Conservation (phyloP, 2,797 vertebrate species). For the Ciconia nigra region DNA sequence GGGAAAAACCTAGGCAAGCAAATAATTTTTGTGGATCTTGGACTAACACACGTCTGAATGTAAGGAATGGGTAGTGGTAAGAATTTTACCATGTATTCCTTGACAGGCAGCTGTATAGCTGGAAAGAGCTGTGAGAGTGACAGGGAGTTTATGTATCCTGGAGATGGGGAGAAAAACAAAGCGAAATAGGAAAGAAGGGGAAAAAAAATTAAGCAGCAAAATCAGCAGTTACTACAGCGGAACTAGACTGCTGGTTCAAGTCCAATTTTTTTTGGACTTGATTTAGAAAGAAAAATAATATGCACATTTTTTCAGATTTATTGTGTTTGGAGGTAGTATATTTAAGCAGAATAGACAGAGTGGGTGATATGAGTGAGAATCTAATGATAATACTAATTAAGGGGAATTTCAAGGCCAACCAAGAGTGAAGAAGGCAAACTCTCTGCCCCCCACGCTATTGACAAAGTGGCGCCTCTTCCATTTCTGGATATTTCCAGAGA, state of each 20-base stretch:
- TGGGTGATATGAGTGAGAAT: not conserved
- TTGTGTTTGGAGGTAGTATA: not conserved
- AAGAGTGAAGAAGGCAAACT: not conserved
- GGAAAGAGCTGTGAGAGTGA: not conserved
- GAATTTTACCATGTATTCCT: not conserved
- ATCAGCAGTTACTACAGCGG: not conserved
- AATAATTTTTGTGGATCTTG: not conserved
- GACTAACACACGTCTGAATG: not conserved
- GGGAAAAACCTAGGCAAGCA: not conserved
- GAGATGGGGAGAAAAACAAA: not conserved
- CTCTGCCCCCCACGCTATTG: not conserved
- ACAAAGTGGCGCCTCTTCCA: not conserved
- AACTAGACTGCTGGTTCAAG: not conserved
- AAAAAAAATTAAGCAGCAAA: not conserved
- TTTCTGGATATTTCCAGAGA: not conserved
- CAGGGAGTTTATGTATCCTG: not conserved
- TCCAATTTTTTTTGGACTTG: not conserved
- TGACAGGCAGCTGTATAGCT: not conserved
- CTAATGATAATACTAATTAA: not conserved
- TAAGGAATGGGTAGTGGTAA: not conserved
- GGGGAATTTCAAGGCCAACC: not conserved
- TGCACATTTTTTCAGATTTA: not conserved
- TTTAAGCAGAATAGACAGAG: not conserved
- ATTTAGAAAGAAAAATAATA: slow-evolving; percentile 33
- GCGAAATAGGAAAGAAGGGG: not conserved